phyloP scores from a whole-genome alignment of 2,113 vertebrate genomes.

The Xiphorhynchus elegans region DNA sequence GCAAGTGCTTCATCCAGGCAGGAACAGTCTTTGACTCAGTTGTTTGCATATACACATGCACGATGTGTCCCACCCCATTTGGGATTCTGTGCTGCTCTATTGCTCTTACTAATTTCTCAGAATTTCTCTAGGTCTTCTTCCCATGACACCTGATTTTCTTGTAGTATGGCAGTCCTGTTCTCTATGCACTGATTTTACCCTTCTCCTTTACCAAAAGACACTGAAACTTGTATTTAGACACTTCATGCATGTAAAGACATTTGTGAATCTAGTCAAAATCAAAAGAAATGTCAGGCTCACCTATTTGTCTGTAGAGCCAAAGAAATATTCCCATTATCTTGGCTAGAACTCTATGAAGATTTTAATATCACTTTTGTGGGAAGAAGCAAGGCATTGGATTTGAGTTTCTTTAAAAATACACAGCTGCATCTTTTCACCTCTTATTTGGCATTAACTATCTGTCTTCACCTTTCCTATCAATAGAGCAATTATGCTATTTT shows the following conservation, averaged over 20 bases:
- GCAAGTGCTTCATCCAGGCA: not conserved
- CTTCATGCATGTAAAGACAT: not conserved
- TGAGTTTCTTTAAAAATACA: not conserved
- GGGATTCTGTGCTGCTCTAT: not conserved
- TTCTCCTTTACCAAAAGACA: not conserved
- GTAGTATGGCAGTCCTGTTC: not conserved
- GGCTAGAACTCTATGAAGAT: not conserved
- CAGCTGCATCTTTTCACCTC: not conserved
- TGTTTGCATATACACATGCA: not conserved
- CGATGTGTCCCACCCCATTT: not conserved
- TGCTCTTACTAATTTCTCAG: not conserved
- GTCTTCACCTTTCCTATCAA: not conserved
- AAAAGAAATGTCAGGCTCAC: not conserved
- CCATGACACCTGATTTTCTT: not conserved
- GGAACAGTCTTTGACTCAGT: not conserved
- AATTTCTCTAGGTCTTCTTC: not conserved
- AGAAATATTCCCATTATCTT: not conserved
- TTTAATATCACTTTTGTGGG: not conserved
- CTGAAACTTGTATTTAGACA: not conserved
- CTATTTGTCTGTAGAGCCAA: not conserved
- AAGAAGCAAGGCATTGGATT: conserved; percentile 19
- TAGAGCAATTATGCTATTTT: not conserved
- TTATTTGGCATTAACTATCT: conserved; percentile 18
- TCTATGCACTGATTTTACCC: not conserved
- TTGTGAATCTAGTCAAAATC: not conserved